Percentiles rank a stretch among this genome's conserved stretches.
Evolutionary conservation across 2,888 invertebrate species (phyloP).

Genomic region (Dolichopus griseipennis): DNA sequence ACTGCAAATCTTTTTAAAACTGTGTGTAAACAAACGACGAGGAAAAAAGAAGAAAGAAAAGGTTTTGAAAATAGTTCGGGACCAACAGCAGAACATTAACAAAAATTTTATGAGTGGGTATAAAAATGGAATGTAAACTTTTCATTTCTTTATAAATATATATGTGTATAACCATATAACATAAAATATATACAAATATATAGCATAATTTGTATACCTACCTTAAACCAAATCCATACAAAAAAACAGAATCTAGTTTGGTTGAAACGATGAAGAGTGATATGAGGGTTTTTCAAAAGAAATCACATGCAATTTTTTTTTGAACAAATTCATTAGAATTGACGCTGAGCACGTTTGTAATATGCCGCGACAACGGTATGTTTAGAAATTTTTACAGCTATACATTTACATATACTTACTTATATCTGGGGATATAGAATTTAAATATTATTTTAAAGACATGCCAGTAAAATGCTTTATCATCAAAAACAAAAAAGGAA

Average conservation of each 20-base stretch:
- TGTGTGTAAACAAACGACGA: too few relatives aligned
- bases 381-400: too few relatives aligned
- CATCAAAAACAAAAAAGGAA: background rate
- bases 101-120: too few relatives aligned
- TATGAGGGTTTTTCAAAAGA: background rate
- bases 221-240: too few relatives aligned
- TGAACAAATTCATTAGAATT: constrained; percentile 3
- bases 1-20: too few relatives aligned
- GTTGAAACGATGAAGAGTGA: background rate
- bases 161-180: too few relatives aligned
- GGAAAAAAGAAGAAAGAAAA: too few relatives aligned
- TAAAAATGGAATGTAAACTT: too few relatives aligned
- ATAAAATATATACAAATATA: background rate
- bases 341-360: background rate
- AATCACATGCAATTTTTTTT: constrained; percentile 6
- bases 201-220: background rate
- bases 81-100: too few relatives aligned
- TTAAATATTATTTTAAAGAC: background rate
- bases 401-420: background rate
- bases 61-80: too few relatives aligned
- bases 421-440: background rate
- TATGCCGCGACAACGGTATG: background rate
- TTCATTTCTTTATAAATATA: too few relatives aligned
- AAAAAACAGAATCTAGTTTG: background rate
- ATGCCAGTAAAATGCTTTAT: constrained; percentile 1